phyloP scores from a whole-genome alignment of 2,113 vertebrate species.

The Alouatta palliata region DNA sequence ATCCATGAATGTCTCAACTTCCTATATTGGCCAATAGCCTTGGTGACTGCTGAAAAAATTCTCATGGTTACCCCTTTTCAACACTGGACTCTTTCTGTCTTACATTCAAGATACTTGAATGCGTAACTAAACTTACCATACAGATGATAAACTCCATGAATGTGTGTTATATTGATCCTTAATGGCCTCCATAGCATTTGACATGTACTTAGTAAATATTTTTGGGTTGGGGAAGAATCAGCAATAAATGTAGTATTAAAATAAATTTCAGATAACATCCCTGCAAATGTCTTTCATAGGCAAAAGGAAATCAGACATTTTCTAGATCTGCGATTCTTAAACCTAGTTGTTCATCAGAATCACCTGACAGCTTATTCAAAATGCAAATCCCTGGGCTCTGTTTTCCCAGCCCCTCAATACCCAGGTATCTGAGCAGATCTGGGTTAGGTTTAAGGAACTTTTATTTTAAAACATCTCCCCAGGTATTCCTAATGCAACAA shows the following conservation, averaged over 20 bases:
- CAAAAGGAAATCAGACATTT: background rate
- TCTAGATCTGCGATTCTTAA: background rate
- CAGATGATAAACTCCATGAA: background rate
- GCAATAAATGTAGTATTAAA: background rate
- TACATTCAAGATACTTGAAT: background rate
- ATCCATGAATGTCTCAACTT: background rate
- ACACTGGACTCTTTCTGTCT: background rate
- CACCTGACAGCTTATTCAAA: background rate
- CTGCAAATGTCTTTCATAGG: background rate
- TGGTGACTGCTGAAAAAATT: background rate
- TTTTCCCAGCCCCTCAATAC: background rate
- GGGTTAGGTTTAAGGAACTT: background rate
- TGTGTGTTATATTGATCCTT: background rate
- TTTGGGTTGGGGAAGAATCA: background rate
- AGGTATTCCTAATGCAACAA: background rate
- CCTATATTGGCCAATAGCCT: background rate
- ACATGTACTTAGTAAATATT: background rate
- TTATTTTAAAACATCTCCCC: background rate
- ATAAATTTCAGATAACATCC: background rate
- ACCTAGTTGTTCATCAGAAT: background rate
- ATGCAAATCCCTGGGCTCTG: background rate
- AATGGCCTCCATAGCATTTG: background rate
- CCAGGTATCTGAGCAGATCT: background rate
- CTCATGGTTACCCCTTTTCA: background rate
- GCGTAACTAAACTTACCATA: background rate